Percentiles rank a stretch among this genome's conserved stretches.
Conservation (phyloP, 1,140 invertebrate genomes). For the Drosophila pachea region DNA sequence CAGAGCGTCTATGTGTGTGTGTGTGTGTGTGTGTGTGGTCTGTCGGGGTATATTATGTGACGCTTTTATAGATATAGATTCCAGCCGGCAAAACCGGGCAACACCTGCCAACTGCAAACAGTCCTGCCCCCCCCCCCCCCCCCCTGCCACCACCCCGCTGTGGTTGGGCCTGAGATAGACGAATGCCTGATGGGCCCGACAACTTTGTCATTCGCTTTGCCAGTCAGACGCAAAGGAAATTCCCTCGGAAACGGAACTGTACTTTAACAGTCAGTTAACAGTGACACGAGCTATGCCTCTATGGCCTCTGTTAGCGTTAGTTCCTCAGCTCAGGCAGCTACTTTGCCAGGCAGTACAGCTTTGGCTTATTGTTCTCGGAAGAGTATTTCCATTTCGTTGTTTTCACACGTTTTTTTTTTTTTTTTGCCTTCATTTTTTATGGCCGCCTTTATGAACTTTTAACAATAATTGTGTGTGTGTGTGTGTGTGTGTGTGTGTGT, state of each 20-base stretch:
- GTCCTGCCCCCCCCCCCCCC: conserved; percentile 11
- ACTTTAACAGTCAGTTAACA: neutral
- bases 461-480: conserved; percentile 46
- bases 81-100: conserved; percentile 22
- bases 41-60: conserved; percentile 1
- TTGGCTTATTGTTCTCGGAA: neutral
- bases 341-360: neutral
- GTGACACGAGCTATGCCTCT: neutral
- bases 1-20: no score
- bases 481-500: conserved; percentile 10
- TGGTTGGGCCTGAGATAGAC: neutral
- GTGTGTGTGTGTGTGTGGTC: neutral
- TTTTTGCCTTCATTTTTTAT: conserved; percentile 4
- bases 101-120: conserved; percentile 56
- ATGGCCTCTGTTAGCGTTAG: neutral
- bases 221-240: neutral
- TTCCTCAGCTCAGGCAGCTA: neutral
- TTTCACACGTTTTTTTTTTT: neutral
- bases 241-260: neutral
- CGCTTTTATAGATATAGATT: conserved; percentile 35
- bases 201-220: neutral
- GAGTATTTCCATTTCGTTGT: conserved; percentile 18
- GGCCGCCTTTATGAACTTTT: conserved; percentile 53
- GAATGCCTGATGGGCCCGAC: neutral
- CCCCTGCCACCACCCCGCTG: conserved; percentile 6